These are phyloP conservation scores for Myrmecophaga tridactyla DNA, from an alignment of 2,113 vertebrate species.

Conservation along the genomic window DNA sequence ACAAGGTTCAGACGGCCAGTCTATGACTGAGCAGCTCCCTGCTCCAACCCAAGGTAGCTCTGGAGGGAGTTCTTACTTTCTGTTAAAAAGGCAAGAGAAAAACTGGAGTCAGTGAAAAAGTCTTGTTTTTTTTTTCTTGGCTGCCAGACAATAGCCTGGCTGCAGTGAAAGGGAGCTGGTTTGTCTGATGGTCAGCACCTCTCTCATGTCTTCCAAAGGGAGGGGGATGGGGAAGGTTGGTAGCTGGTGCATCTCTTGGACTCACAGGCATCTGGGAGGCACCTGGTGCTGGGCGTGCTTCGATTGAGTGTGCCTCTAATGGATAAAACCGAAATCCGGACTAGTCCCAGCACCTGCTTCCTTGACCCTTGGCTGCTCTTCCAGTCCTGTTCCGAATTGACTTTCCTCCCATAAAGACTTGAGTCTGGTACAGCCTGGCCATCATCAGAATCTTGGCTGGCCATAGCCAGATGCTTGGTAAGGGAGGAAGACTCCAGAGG, in stretches of 20 bases:
- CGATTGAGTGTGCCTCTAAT: neutral
- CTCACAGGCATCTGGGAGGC: neutral
- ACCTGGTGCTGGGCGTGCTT: neutral
- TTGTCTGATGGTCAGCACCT: neutral
- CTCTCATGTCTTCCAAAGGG: neutral
- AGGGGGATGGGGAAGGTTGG: neutral
- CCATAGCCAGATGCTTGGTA: neutral
- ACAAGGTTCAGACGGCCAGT: neutral
- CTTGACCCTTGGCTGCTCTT: slow-evolving; percentile 5
- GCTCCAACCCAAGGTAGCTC: neutral
- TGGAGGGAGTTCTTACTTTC: slow-evolving; percentile 23
- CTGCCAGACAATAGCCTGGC: neutral
- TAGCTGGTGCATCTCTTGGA: neutral
- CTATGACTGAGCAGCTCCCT: neutral
- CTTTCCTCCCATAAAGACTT: neutral
- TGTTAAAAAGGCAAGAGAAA: slow-evolving; percentile 55
- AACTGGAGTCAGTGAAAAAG: slow-evolving; percentile 55
- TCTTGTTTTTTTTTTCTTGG: slow-evolving; percentile 63
- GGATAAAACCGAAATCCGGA: neutral
- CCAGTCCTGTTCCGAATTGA: neutral
- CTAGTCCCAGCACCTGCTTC: slow-evolving; percentile 3
- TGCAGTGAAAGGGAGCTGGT: neutral
- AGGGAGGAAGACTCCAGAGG: neutral
- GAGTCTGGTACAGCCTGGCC: neutral
- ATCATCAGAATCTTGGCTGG: neutral